phyloP scores from a whole-genome alignment of 2,888 invertebrate genomes.

The Oligia fasciuncula region DNA sequence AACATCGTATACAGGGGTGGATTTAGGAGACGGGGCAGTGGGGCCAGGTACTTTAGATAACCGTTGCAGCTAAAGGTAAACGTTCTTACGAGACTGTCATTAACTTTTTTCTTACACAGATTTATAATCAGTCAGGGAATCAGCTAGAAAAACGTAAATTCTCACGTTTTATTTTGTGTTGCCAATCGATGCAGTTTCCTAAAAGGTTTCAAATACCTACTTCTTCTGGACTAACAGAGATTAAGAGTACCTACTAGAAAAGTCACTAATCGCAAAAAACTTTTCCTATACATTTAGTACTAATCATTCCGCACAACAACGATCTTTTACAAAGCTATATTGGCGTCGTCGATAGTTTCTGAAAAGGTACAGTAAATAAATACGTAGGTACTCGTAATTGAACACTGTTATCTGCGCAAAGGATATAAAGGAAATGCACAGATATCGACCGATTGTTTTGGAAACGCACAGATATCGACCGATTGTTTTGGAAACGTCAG shows the following conservation, averaged over 20 bases:
- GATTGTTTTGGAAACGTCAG: not conserved
- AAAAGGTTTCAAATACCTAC: not conserved
- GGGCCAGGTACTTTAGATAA: not conserved
- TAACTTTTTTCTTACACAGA: not conserved
- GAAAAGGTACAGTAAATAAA: conserved; percentile 5
- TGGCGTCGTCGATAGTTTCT: not conserved
- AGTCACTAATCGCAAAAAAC: too few relatives aligned
- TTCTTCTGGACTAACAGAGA: not conserved
- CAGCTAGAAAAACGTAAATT: not conserved
- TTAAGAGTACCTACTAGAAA: not conserved
- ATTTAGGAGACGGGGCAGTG: not conserved
- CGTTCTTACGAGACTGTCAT: not conserved
- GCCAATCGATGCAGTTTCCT: not conserved
- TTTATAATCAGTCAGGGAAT: not conserved
- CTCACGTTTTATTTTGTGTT: not conserved
- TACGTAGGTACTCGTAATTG: not conserved
- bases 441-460: not conserved
- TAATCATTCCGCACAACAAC: not conserved
- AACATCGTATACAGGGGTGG: not conserved
- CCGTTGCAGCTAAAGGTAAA: too few relatives aligned
- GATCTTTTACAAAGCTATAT: not conserved
- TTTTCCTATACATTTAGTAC: not conserved
- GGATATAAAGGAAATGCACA: not conserved
- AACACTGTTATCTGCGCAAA: not conserved
- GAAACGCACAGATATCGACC: not conserved